Conservation (phyloP, 2,888 invertebrate genomes). For the Plagiodera versicolora region DNA sequence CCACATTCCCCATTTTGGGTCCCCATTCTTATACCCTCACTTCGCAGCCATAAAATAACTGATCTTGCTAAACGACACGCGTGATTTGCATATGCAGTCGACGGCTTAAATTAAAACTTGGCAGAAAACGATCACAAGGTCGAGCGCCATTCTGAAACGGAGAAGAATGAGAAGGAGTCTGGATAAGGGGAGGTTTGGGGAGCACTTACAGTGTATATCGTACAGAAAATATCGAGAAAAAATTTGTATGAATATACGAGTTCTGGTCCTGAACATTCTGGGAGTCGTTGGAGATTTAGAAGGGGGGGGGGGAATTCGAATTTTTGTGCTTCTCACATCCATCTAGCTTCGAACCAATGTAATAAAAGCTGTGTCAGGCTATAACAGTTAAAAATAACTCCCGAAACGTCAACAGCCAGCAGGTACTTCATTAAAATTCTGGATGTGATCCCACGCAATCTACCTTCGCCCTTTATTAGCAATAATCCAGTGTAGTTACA, state of each 20-base stretch:
- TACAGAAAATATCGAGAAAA: no score
- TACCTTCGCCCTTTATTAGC: constrained; percentile 44
- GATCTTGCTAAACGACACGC: constrained; percentile 53
- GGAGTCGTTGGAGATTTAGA: no score
- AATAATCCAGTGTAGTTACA: constrained; percentile 45
- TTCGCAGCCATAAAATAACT: constrained; percentile 51
- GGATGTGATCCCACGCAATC: constrained; percentile 33
- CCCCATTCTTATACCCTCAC: constrained; percentile 44
- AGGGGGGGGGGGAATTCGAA: no score
- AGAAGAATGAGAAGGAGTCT: neutral
- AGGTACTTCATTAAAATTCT: constrained; percentile 30
- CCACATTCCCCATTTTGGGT: constrained; percentile 29
- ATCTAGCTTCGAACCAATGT: no score
- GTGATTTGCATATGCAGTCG: constrained; percentile 54
- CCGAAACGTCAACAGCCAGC: neutral
- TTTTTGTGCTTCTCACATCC: no score
- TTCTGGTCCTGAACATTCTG: no score
- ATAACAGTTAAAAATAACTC: no score
- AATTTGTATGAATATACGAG: no score
- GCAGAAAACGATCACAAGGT: constrained; percentile 27
- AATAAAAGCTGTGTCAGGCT: no score
- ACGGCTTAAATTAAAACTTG: constrained; percentile 52
- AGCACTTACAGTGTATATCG: no score
- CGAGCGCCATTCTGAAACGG: neutral
- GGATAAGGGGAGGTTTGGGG: neutral